Evolutionary conservation across 2,797 vertebrate species (phyloP), one percentile per base, ranked within the genome.

Genomic region (Glossophaga mutica): DNA sequence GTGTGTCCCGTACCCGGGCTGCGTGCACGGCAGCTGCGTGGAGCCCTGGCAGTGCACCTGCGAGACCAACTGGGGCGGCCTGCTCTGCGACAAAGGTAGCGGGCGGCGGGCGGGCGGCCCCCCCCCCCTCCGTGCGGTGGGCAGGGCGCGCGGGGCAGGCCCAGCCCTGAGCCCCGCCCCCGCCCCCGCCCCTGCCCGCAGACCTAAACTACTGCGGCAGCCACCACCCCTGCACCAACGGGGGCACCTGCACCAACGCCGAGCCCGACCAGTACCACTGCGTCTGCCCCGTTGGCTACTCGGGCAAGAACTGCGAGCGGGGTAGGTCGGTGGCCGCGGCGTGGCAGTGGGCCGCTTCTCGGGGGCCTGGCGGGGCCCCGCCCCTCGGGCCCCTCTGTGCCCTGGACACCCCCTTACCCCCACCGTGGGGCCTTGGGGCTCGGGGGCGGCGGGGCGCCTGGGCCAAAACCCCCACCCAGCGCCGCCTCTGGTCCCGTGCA

Each of bases 201-300:
- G 99, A 99, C 98, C 98, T 99, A 96, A 99, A 99, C 97, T 99
- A 99, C 98, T 99, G 99, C n/a, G 99, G 99, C 34, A 99, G 98
- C 84, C 99, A 99, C 98, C 99, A 98, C 68, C 99, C 99, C 5
- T 99, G 99, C 92, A 96, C 98, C 92, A 99, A 99, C 0, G 99
- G 99, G 57, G 99, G 99, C 1, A 99, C 99, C 0, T 99, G 99
- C 57, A 99, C 99, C 99, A 99, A 99, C 93, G 99, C 99, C 0
- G 99, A 99, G 95, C 99, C 99, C 0, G 99, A 99, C 0, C 99
- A 99, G 81, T 99, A 99, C 95, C 98, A 98, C 96, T 99, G 99
- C 18, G 98, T 98, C 96, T 99, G 99, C 98, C 99, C 99, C 0
- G 99, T 99, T 0, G 99, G 99, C 34, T 99, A 99, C 98, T 99